Evolutionary conservation across 2,888 invertebrate genomes (phyloP), one percentile per base, ranked within the genome.

Genomic region (Diachrysia chrysitis): DNA sequence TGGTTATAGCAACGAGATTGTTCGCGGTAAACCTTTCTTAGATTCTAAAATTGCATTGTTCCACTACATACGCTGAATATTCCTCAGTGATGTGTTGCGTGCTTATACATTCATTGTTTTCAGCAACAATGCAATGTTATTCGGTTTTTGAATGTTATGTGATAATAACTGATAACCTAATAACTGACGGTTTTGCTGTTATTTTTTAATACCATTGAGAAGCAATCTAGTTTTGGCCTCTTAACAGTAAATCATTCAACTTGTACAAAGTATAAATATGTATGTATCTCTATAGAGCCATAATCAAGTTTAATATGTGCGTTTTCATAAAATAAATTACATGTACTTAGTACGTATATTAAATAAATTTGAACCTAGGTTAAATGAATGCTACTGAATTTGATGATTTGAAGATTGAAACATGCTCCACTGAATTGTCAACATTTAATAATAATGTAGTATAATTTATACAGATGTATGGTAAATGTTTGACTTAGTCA

Each of bases 401-500:
- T 35, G n/a, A 51, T 69, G n/a, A n/a, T n/a, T n/a, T n/a, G n/a
- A 46, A 23, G 55, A 59, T 35, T 9, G 19, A 64, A 61, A 58
- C 54, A 51, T 29, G 35, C 46, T 57, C 37, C 21, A 60, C 58
- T 63, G 42, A 55, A 12, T 58, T 32, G 29, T 17, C 23, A 10
- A 16, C 51, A 42, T 66, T 25, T n/a, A 69, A 62, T 72, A 66
- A 65, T 69, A 74, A 62, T 42, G 42, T 42, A 16, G 42, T n/a
- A 69, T 63, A 76, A 69, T 75, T 64, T 58, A 58, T 58, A 65
- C 54, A 65, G 66, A 37, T 55, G 67, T 70, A 71, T 75, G 69
- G 71, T 72, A 71, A 81, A 78, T 82, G 77, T 81, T 71, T 77
- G 68, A 81, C 78, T 83, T 81, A 83, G 81, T 85, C 88, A 88